A percentile compares a stretch with the other conserved stretches of the same genome.
Conservation (phyloP, 2,797 vertebrate species). For the Tachyglossus aculeatus region DNA sequence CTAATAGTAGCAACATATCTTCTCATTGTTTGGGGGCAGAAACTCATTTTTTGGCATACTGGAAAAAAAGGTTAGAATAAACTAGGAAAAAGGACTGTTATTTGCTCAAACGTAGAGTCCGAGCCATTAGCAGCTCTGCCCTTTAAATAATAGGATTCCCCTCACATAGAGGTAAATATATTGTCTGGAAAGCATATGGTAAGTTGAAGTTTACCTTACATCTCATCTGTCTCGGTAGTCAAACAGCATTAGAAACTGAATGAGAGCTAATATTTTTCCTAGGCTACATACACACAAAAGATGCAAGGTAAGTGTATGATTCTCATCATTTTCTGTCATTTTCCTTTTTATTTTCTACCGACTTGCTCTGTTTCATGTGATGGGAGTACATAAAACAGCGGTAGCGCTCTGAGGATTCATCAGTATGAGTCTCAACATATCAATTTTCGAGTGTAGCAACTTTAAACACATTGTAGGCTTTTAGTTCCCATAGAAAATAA, state of each 20-base stretch:
- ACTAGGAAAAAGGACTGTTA: background rate
- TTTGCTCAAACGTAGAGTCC: conserved; percentile 45
- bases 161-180: conserved; percentile 11
- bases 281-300: background rate
- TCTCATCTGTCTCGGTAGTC: background rate
- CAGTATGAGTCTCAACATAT: conserved; percentile 56
- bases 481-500: conserved; percentile 70
- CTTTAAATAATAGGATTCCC: conserved; percentile 7
- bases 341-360: conserved; percentile 44
- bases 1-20: too few relatives aligned
- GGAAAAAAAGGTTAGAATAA: conserved; percentile 1
- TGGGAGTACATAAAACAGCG: conserved; percentile 55
- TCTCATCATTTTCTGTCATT: conserved; percentile 30
- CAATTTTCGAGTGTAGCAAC: conserved; percentile 63
- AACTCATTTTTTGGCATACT: background rate
- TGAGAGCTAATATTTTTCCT: background rate
- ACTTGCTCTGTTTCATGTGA: conserved; percentile 36
- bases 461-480: conserved; percentile 65
- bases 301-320: background rate
- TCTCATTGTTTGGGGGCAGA: background rate
- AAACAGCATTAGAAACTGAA: conserved; percentile 19
- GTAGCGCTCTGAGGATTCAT: conserved; percentile 38
- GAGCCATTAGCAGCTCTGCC: conserved; percentile 37
- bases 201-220: conserved; percentile 23
- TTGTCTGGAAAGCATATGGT: conserved; percentile 22